Conservation (phyloP, 2,797 vertebrate species). For the Chaetophractus vellerosus region DNA sequence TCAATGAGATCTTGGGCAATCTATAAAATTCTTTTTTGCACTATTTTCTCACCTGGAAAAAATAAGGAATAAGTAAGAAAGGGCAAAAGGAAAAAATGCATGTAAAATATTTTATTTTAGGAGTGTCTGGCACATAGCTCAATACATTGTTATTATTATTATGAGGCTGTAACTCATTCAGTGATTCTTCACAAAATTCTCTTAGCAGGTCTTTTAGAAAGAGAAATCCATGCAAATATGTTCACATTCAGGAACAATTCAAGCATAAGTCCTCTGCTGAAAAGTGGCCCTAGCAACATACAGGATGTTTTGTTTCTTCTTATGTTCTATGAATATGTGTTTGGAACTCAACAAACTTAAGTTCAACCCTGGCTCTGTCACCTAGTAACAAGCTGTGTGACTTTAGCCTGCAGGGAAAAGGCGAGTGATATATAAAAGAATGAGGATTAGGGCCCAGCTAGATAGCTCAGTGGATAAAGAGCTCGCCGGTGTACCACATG, state of each 20-base stretch:
- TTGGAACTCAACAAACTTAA: neutral
- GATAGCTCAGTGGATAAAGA: too few species aligned
- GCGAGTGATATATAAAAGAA: neutral
- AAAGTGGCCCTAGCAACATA: neutral
- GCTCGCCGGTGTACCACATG: too few species aligned
- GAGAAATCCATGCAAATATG: neutral
- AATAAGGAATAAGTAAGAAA: neutral
- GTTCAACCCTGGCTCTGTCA: neutral
- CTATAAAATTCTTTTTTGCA: neutral
- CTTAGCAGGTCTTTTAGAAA: neutral
- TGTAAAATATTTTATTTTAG: neutral
- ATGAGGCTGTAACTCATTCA: neutral
- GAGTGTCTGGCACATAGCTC: neutral
- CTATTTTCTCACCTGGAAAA: neutral
- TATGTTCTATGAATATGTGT: neutral
- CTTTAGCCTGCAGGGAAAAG: neutral
- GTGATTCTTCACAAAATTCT: conserved; percentile 2
- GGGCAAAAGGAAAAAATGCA: neutral
- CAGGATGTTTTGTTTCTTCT: neutral
- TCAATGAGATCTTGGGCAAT: neutral
- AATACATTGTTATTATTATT: neutral
- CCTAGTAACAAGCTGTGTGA: neutral
- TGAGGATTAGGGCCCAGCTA: too few species aligned
- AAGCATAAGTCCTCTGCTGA: neutral
- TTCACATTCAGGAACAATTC: neutral